Evolutionary conservation across 2,113 vertebrate species (phyloP), one percentile per base, ranked within the genome.

Genomic region (Nesospiza acunhae): DNA sequence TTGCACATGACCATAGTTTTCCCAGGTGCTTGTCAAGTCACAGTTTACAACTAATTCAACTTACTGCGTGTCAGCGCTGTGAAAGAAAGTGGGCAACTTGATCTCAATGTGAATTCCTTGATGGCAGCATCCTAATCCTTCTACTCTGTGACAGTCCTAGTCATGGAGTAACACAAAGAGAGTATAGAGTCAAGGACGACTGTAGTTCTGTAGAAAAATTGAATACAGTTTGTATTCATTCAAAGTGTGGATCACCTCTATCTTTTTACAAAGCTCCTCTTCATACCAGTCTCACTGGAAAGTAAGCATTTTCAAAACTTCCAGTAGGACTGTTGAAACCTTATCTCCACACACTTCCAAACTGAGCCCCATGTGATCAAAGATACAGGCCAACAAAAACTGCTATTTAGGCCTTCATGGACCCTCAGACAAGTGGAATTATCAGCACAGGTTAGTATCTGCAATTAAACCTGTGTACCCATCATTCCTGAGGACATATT

Each of bases 121-220:
- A 33, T 81, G 37, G 11, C 31, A 73, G 15, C 2, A 2, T 52
- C 26, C 23, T 52, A 52, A 39, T 37, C 20, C 10, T 62, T 37
- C 33, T 56, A 7, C 4, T 58, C 15, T n/a, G n/a, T 46, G 19
- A 18, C 9, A 5, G 12, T n/a, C 5, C 13, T 55, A 28, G 33
- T 37, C 22, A 47, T 14, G 30, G 30, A 50, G 3, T 49, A 62
- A 41, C 15, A 46, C 4, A 31, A 76, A 11, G 27, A 44, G 13
- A 19, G 4, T 59, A 20, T 6, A 66, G 21, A 67, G 30, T 26
- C 33, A 10, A 82, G 10, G 7, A 8, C 0, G 0, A 62, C 24
- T 59, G 24, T 11, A 35, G 24, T 39, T 75, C 50, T 69, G 30
- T 46, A 27, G 1, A 21, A 39, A 55, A 56, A 72, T 2, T 23